Conservation (phyloP, 2,797 vertebrate genomes). For the Eulemur rubriventer region DNA sequence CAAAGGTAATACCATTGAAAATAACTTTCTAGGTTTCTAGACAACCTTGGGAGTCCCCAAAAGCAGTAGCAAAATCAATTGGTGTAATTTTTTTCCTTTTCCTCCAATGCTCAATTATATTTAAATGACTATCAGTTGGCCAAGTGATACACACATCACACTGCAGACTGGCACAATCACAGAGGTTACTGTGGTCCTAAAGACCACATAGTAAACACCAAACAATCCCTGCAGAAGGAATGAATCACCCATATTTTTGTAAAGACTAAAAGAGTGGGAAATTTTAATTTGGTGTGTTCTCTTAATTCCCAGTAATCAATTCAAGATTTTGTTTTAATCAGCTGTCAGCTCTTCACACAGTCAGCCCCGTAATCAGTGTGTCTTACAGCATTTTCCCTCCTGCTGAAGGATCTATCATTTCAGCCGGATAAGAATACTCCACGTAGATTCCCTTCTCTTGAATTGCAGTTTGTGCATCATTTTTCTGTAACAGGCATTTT, state of each 20-base stretch:
- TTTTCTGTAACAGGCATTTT: slow-evolving; percentile 68
- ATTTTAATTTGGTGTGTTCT: not conserved
- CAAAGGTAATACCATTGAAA: not conserved
- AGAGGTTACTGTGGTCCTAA: not conserved
- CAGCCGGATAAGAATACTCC: not conserved
- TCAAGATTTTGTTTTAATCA: not conserved
- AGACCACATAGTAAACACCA: not conserved
- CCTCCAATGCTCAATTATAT: not conserved
- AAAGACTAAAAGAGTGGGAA: not conserved
- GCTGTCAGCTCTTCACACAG: not conserved
- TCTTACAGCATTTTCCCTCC: not conserved
- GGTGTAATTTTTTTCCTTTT: not conserved
- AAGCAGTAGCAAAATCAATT: not conserved
- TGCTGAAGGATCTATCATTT: not conserved
- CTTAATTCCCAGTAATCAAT: not conserved
- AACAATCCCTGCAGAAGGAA: not conserved
- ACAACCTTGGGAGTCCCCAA: not conserved
- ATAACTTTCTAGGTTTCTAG: not conserved
- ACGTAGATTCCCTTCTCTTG: not conserved
- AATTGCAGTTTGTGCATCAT: not conserved
- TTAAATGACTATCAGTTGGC: not conserved
- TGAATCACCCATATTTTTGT: not conserved
- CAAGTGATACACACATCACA: not conserved
- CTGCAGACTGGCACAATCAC: not conserved
- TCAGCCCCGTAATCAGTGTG: not conserved